phyloP scores from a whole-genome alignment of 2,888 invertebrate species.

The Mesoligia furuncula region DNA sequence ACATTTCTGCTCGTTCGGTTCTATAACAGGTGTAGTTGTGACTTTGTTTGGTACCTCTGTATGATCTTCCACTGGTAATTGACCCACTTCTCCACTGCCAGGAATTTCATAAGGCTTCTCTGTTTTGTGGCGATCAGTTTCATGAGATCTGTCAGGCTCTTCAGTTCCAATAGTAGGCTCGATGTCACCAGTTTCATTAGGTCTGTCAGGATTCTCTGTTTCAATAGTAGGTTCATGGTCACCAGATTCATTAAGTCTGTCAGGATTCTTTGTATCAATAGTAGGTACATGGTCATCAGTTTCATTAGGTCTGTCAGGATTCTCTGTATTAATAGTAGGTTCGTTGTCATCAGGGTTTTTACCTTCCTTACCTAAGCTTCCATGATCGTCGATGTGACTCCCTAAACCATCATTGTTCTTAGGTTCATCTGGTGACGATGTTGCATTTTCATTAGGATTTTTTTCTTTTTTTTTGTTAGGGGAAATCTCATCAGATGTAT shows the following conservation, averaged over 20 bases:
- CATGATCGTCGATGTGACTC: background rate
- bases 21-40: background rate
- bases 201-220: background rate
- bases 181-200: background rate
- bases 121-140: background rate
- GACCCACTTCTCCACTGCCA: background rate
- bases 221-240: background rate
- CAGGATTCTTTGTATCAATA: background rate
- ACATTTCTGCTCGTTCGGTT: conserved; percentile 18
- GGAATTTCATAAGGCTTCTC: background rate
- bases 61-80: background rate
- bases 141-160: background rate
- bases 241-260: background rate
- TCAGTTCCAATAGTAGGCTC: background rate
- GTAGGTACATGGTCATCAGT: background rate
- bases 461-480: background rate
- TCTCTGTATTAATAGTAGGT: conserved; percentile 4
- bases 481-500: background rate
- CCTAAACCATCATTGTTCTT: background rate
- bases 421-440: background rate
- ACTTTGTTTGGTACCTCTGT: background rate
- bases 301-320: background rate
- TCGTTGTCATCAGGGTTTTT: background rate
- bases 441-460: background rate
- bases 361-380: background rate